Evolutionary conservation across 2,888 invertebrate genomes (phyloP).

Genomic region (Marronus borbonicus): DNA sequence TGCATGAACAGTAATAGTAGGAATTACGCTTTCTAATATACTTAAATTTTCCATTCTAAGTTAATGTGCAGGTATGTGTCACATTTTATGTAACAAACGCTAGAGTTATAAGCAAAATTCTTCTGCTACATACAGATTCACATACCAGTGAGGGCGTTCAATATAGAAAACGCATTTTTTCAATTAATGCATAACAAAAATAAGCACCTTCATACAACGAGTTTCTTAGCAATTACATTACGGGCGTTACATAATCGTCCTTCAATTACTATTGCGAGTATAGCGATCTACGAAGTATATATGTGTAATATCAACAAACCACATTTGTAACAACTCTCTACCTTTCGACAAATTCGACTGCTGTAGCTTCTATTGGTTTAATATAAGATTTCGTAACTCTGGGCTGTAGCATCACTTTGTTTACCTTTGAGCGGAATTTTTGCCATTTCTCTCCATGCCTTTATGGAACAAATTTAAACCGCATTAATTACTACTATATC

Average conservation of each 20-base stretch:
- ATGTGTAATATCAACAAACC: not conserved
- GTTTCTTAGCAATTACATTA: not conserved
- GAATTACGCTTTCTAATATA: not conserved
- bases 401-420: constrained; percentile 84
- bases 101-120: too few species aligned
- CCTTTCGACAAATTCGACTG: constrained; percentile 80
- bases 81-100: too few species aligned
- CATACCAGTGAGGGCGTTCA: not conserved
- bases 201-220: not conserved
- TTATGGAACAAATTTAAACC: constrained; percentile 45
- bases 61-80: too few species aligned
- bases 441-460: constrained; percentile 90
- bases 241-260: not conserved
- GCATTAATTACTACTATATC: too few species aligned
- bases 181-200: not conserved
- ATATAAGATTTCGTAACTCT: constrained; percentile 82
- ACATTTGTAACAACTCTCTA: constrained; percentile 60
- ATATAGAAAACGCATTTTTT: not conserved
- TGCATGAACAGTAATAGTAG: not conserved
- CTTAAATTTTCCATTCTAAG: too few species aligned
- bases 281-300: not conserved
- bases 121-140: too few species aligned
- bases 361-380: constrained; percentile 79
- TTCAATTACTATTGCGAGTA: not conserved
- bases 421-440: constrained; percentile 83